A percentile compares a stretch with the other conserved stretches of the same genome.
Conservation (phyloP, 2,797 vertebrate species). For the Eleutherodactylus coqui region DNA sequence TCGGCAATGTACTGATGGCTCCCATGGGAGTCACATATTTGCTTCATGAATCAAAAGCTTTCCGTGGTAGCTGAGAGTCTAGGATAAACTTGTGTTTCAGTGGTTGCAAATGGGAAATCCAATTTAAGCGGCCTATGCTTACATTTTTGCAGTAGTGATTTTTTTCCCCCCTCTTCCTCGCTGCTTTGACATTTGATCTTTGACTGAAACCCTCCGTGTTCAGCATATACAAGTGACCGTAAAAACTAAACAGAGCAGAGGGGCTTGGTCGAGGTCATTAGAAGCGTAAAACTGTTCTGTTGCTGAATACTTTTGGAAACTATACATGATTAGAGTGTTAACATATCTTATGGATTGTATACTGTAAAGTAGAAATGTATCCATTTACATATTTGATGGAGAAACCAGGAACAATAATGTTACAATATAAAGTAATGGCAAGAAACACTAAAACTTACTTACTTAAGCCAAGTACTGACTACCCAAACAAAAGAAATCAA, state of each 20-base stretch:
- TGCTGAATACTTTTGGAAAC: neutral
- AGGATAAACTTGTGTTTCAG: slow-evolving; percentile 55
- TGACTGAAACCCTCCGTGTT: slow-evolving; percentile 62
- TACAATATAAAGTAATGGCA: neutral
- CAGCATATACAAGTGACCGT: slow-evolving; percentile 53
- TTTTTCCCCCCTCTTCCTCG: neutral
- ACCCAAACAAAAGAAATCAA: no score
- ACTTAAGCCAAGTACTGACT: no score
- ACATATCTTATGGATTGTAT: neutral
- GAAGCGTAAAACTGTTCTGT: neutral
- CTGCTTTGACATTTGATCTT: slow-evolving; percentile 53
- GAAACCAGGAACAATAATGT: neutral
- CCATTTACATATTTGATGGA: neutral
- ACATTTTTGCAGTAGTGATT: slow-evolving; percentile 26
- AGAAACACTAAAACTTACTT: no score
- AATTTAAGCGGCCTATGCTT: slow-evolving; percentile 3
- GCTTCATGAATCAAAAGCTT: slow-evolving; percentile 54
- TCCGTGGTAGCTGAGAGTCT: slow-evolving; percentile 37
- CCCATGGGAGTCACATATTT: slow-evolving; percentile 63
- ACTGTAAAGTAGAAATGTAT: neutral
- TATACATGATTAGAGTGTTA: no score
- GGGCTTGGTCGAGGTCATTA: neutral
- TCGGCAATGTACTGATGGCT: slow-evolving; percentile 64
- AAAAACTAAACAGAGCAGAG: slow-evolving; percentile 33
- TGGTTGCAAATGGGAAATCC: slow-evolving; percentile 43